phyloP scores from a whole-genome alignment of 2,797 vertebrate species.

The Sandelia bainsii region DNA sequence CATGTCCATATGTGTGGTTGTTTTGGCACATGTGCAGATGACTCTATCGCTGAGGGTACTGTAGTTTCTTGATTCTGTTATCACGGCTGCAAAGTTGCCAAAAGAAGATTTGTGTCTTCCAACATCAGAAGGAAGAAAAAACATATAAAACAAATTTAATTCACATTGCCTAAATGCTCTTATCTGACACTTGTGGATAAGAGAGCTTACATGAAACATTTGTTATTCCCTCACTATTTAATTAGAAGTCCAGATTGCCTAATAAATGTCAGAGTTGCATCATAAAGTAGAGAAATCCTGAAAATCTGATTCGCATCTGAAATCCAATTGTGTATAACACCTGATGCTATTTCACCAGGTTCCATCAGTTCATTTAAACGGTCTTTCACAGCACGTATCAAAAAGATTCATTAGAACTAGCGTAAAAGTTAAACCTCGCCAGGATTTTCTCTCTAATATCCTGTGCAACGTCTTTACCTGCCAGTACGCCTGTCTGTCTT shows the following conservation, averaged over 20 bases:
- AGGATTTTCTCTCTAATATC: conserved; percentile 34
- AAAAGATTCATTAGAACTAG: conserved; percentile 31
- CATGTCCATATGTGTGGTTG: conserved; percentile 37
- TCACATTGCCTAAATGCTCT: conserved; percentile 64
- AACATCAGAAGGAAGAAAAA: conserved; percentile 60
- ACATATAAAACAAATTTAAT: conserved; percentile 65
- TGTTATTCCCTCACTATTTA: conserved; percentile 69
- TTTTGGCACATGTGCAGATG: conserved; percentile 57
- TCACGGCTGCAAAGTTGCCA: conserved; percentile 59
- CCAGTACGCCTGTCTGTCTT: conserved; percentile 45
- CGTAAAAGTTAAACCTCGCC: conserved; percentile 23
- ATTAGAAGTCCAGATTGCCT: conserved; percentile 76
- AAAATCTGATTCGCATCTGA: conserved; percentile 59
- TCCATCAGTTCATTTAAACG: conserved; percentile 42
- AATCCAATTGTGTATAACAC: conserved; percentile 46
- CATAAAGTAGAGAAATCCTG: conserved; percentile 55
- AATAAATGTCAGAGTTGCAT: conserved; percentile 73
- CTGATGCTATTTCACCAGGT: conserved; percentile 61
- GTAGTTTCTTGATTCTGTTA: conserved; percentile 58
- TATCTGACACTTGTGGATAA: conserved; percentile 65
- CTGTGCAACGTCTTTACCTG: conserved; percentile 43
- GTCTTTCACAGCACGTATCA: not conserved
- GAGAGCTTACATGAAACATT: conserved; percentile 60
- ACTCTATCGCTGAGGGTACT: conserved; percentile 60
- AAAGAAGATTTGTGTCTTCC: conserved; percentile 71